phyloP scores from a whole-genome alignment of 2,888 invertebrate species.

The Parnassius smintheus region DNA sequence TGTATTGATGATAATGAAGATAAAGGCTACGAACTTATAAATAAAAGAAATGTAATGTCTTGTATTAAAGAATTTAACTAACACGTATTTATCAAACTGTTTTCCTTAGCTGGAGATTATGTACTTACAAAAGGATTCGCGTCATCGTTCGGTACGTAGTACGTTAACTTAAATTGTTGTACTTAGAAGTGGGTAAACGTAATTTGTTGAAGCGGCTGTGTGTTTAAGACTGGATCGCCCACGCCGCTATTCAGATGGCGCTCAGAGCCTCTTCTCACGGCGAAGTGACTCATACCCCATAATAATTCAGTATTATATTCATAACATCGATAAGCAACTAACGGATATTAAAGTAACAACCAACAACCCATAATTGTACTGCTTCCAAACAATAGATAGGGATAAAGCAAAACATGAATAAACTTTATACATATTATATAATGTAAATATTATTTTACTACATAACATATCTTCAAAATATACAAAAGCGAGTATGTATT shows the following conservation, averaged over 20 bases:
- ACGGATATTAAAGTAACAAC: constrained; percentile 31
- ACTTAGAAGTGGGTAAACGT: constrained; percentile 55
- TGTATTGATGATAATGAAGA: no score
- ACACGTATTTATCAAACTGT: background rate
- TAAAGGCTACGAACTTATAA: no score
- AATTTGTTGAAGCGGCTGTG: constrained; percentile 64
- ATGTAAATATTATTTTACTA: no score
- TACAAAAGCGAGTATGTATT: no score
- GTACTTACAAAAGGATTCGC: constrained; percentile 5
- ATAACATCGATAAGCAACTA: constrained; percentile 37
- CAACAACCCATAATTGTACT: constrained; percentile 28
- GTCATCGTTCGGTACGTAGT: constrained; percentile 9
- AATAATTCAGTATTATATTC: constrained; percentile 49
- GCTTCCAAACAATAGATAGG: constrained; percentile 14
- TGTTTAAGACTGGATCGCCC: constrained; percentile 60
- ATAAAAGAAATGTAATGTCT: no score
- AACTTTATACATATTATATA: no score
- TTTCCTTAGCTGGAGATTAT: constrained; percentile 6
- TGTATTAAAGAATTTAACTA: background rate
- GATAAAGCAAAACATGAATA: no score
- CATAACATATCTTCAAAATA: no score
- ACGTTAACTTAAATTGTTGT: constrained; percentile 33
- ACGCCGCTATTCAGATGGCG: constrained; percentile 46
- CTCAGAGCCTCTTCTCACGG: constrained; percentile 51
- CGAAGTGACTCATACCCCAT: constrained; percentile 56